Evolutionary conservation across 2,888 invertebrate species (phyloP).

Genomic region (Petrolisthes cinctipes): DNA sequence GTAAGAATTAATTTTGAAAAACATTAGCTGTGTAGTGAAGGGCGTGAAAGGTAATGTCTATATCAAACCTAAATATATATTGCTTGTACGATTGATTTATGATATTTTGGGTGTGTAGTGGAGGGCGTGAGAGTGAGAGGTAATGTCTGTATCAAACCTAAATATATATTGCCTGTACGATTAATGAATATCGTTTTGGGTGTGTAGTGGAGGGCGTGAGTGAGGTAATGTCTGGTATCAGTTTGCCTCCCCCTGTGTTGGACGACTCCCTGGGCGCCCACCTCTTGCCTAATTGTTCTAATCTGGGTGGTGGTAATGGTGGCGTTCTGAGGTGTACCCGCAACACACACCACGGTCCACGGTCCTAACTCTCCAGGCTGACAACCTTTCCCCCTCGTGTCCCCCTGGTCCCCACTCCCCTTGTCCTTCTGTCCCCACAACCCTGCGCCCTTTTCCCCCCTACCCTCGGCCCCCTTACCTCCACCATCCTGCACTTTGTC

Average conservation of each 20-base stretch:
- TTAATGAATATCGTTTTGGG: neutral
- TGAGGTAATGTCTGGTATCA: constrained; percentile 22
- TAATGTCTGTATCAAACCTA: neutral
- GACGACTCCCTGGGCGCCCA: neutral
- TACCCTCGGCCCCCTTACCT: no score
- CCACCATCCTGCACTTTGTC: no score
- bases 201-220: constrained; percentile 4
- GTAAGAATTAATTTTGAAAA: no score
- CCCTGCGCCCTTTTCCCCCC: no score
- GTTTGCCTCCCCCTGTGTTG: neutral
- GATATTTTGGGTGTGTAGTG: neutral
- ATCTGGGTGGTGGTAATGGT: neutral
- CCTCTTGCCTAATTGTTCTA: neutral
- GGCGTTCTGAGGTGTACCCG: neutral
- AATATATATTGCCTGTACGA: neutral
- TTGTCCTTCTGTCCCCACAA: no score
- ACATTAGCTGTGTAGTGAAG: no score
- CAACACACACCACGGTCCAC: no score
- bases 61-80: neutral
- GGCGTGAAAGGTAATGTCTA: no score
- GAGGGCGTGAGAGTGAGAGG: neutral
- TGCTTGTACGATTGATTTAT: neutral
- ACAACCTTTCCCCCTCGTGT: no score
- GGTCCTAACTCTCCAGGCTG: no score
- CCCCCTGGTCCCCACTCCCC: no score